Evolutionary conservation across 2,888 invertebrate species (phyloP).

Genomic region (Drosophila colorata): DNA sequence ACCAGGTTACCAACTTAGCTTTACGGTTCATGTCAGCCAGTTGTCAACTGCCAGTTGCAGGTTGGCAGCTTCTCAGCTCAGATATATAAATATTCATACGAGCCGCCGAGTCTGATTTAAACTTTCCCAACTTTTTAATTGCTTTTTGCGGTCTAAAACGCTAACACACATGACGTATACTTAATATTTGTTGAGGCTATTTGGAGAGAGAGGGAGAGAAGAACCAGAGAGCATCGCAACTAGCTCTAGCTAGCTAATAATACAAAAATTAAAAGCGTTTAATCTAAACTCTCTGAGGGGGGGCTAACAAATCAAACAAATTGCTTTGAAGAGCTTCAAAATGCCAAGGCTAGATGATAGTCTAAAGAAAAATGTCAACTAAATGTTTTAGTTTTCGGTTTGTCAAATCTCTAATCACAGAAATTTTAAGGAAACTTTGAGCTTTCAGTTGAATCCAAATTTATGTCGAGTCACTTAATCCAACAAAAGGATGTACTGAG

Average conservation of each 20-base stretch:
- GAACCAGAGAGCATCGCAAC: background rate
- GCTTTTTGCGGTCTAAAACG: conserved; percentile 1
- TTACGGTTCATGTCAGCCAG: conserved; percentile 51
- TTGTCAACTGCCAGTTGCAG: conserved; percentile 38
- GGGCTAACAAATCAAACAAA: background rate
- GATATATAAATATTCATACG: conserved; percentile 51
- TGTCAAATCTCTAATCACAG: background rate
- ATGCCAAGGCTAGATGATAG: no score
- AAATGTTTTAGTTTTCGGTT: no score
- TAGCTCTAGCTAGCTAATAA: no score
- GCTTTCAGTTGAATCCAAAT: background rate
- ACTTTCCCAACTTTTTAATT: conserved; percentile 40
- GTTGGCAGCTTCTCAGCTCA: conserved; percentile 17
- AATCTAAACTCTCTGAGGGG: no score
- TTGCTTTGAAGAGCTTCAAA: background rate
- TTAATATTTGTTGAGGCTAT: conserved; percentile 18
- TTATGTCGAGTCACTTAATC: background rate
- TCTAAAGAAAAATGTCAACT: no score
- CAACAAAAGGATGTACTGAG: background rate
- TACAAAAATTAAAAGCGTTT: no score
- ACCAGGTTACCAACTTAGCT: conserved; percentile 33
- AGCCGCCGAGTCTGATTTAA: conserved; percentile 28
- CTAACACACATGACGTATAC: conserved; percentile 41
- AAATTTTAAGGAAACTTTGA: background rate
- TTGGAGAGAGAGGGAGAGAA: background rate